These are phyloP conservation scores for Acanthurus leucopareius DNA, from an alignment of 2,797 vertebrate species.

Conservation along the genomic window DNA sequence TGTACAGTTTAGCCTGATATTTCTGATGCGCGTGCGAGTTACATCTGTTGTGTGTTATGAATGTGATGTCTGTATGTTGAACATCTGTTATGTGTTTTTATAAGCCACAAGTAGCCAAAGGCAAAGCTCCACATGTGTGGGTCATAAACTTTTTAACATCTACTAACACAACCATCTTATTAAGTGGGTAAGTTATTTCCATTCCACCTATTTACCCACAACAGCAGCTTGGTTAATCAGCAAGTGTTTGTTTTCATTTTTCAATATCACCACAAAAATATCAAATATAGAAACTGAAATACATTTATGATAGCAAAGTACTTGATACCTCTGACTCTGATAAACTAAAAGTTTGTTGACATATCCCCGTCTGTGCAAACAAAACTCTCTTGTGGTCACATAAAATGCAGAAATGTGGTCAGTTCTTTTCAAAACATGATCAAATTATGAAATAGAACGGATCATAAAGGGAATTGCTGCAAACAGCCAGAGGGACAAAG, in stretches of 20 bases:
- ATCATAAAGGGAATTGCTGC: slow-evolving; percentile 32
- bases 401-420: background rate
- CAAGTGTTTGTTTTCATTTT: slow-evolving; percentile 53
- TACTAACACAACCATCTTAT: slow-evolving; percentile 50
- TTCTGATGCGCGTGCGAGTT: slow-evolving; percentile 11
- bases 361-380: background rate
- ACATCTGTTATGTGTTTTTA: slow-evolving; percentile 56
- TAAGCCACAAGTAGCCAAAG: slow-evolving; percentile 51
- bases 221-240: slow-evolving; percentile 24
- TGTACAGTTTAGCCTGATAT: background rate
- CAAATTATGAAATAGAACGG: slow-evolving; percentile 12
- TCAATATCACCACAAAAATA: slow-evolving; percentile 17
- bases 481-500: slow-evolving; percentile 41
- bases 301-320: slow-evolving; percentile 1
- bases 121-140: slow-evolving; percentile 50
- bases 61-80: slow-evolving; percentile 42
- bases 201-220: slow-evolving; percentile 39
- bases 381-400: background rate
- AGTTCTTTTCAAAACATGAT: slow-evolving; percentile 1
- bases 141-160: slow-evolving; percentile 49
- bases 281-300: slow-evolving; percentile 17
- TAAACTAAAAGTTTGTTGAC: background rate
- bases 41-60: slow-evolving; percentile 32
- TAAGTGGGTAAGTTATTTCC: slow-evolving; percentile 55
- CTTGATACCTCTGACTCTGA: background rate